Base-by-base conservation (phyloP, 2,888 invertebrate genomes). In the Brachypterus glaber region DNA sequence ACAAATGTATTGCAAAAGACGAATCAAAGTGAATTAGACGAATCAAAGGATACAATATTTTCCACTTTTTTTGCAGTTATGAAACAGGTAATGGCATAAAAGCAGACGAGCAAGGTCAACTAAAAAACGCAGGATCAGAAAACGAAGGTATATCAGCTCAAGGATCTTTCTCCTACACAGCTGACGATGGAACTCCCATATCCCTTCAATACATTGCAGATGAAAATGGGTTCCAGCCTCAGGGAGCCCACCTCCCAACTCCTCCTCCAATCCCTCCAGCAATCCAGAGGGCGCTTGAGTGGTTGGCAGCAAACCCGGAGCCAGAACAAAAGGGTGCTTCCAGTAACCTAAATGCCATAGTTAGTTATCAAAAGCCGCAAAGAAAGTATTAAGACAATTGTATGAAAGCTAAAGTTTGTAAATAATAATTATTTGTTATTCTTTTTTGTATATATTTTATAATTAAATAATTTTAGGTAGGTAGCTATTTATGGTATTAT, bases 191-290 rank as follows among this genome's bases (percentile, higher is more conserved):
- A 24, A 69, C 73, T 3, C 69, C 74, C 9, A 77, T 80, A 45
- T 58, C 72, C 1, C 66, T 80, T 9, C 68, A 71, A 7, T 81
- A 80, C 54, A 71, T 74, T 21, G 80, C 80, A n/a, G 78, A 80
- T 48, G 80, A 80, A 52, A 77, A 79, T 45, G 79, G 79, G 29
- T 80, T 78, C 61, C 76, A 76, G 51, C 76, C 79, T 7, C 72
- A 72, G 62, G 84, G 85, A 33, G 79, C 76, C 33, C 84, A 84
- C 60, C 66, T 85, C 26, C 85, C 85, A 8, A 84, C 84, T 9
- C 82, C 85, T 3, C 85, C 85, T 12, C 83, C 85, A 13, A 79
- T 84, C 47, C 85, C 85, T 5, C 70, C 74, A 35, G 83, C 79
- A 48, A 85, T 85, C 48, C 77, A 77, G 53, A 74, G 73, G 45